Percentiles rank a stretch among this genome's conserved stretches.
These are phyloP conservation scores for Molossus molossus DNA, from an alignment of 2,797 vertebrate genomes.

Conservation along the genomic window DNA sequence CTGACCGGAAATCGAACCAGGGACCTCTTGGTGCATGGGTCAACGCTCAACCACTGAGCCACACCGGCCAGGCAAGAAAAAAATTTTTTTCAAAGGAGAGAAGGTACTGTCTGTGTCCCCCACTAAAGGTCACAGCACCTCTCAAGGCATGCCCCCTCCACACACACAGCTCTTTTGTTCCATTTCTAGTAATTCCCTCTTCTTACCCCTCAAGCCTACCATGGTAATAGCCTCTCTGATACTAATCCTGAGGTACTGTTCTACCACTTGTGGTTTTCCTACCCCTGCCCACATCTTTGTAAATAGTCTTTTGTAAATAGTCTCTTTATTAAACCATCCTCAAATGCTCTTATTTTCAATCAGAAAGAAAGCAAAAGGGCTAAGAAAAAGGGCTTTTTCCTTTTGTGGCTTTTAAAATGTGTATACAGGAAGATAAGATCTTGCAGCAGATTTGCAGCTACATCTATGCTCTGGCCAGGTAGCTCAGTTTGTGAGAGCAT, in stretches of 20 bases:
- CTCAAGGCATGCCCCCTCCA: neutral
- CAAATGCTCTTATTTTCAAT: neutral
- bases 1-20: too few species aligned
- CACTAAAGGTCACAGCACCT: neutral
- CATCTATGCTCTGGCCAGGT: neutral
- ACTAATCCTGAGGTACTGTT: neutral
- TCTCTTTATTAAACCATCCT: slow-evolving; percentile 11
- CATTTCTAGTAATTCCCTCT: neutral
- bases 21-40: too few species aligned
- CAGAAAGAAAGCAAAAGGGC: neutral
- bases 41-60: too few species aligned
- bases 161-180: neutral
- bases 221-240: neutral
- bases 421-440: neutral
- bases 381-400: neutral
- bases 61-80: too few species aligned
- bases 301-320: slow-evolving; percentile 44
- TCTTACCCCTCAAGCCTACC: neutral
- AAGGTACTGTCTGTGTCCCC: neutral
- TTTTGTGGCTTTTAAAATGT: neutral
- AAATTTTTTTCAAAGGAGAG: neutral
- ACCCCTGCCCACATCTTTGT: neutral
- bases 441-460: slow-evolving; percentile 35
- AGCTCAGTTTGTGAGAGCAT: too few species aligned
- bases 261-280: neutral